phyloP scores from a whole-genome alignment of 2,888 invertebrate species.

The Troides aeacus region DNA sequence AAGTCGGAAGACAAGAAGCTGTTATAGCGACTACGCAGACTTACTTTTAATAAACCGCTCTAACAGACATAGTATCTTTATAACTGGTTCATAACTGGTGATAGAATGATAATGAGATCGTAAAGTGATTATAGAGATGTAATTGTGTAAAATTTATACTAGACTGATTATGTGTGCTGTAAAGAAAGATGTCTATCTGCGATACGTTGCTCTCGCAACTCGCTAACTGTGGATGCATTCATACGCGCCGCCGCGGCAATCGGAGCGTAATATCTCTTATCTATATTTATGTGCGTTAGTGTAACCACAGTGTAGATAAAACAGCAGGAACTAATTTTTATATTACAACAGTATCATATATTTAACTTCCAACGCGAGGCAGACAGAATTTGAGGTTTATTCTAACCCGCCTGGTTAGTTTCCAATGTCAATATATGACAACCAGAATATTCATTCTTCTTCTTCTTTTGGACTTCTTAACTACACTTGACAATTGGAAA shows the following conservation, averaged over 20 bases:
- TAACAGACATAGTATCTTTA: no score
- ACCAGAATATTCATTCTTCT: no score
- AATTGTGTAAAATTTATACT: neutral
- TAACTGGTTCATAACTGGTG: neutral
- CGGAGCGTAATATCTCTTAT: slow-evolving; percentile 29
- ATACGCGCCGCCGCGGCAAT: slow-evolving; percentile 14
- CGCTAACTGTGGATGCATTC: slow-evolving; percentile 25
- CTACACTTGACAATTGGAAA: no score
- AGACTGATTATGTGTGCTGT: slow-evolving; percentile 1
- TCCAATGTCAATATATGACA: no score
- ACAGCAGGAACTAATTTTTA: neutral
- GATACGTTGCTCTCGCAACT: slow-evolving; percentile 9
- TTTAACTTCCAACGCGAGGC: no score
- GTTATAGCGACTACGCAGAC: no score
- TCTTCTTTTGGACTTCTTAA: no score
- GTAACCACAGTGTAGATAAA: slow-evolving; percentile 14
- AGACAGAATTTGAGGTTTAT: no score
- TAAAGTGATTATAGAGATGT: neutral
- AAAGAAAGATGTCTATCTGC: neutral
- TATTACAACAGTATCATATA: no score
- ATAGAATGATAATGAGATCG: neutral
- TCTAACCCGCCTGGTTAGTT: no score
- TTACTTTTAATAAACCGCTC: no score
- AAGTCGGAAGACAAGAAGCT: no score
- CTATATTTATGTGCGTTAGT: slow-evolving; percentile 18